A percentile compares a stretch with the other conserved stretches of the same genome.
Conservation (phyloP, 2,113 vertebrate genomes). For the Eleginops maclovinus region DNA sequence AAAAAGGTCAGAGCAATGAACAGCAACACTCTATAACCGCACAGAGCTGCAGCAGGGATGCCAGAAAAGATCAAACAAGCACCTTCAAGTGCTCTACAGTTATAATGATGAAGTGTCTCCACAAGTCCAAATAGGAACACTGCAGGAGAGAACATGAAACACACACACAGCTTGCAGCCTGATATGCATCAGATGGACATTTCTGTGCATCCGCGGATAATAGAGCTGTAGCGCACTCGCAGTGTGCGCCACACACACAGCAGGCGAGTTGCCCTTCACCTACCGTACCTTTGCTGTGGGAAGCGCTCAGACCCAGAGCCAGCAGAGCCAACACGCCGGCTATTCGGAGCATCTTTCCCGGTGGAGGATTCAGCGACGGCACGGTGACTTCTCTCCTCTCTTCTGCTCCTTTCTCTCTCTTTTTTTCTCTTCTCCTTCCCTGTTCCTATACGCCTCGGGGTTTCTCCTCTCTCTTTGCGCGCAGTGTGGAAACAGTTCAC, state of each 20-base stretch:
- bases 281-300: constrained; percentile 81
- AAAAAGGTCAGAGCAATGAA: constrained; percentile 27
- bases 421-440: constrained; percentile 23
- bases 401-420: constrained; percentile 41
- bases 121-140: constrained; percentile 29
- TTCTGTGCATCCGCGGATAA: constrained; percentile 1
- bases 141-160: not conserved
- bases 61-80: constrained; percentile 18
- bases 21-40: not conserved
- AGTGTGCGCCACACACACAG: constrained; percentile 1
- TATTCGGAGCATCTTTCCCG: constrained; percentile 79
- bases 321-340: constrained; percentile 71
- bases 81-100: constrained; percentile 12
- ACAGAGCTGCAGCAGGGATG: not conserved
- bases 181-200: constrained; percentile 16
- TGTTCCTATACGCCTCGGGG: constrained; percentile 25
- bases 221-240: constrained; percentile 15
- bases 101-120: constrained; percentile 27
- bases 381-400: constrained; percentile 65
- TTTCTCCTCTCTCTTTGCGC: constrained; percentile 16
- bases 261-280: constrained; percentile 75
- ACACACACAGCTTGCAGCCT: not conserved
- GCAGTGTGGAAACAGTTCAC: constrained; percentile 57
- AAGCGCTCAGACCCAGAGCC: constrained; percentile 80
- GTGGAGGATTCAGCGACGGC: constrained; percentile 40